Base-by-base conservation (phyloP, 2,113 vertebrate species). In the Pica pica region DNA sequence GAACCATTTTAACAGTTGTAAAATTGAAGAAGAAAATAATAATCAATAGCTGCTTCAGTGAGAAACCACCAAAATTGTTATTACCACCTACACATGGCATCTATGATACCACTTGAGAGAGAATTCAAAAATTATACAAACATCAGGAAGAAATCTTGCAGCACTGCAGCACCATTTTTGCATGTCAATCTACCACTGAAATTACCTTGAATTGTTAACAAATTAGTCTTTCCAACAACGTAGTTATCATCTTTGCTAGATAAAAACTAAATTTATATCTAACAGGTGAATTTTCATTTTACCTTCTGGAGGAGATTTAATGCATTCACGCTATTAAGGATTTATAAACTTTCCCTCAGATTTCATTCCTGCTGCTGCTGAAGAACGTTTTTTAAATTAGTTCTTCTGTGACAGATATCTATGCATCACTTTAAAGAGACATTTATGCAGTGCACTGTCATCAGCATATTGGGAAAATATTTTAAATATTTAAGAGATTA, bases 401-500 rank as follows among this genome's bases (percentile, higher is more conserved):
- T 35, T 90, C 31, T 85, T 93, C 49, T 79, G 23, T 80, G 59
- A 80, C 59, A 91, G 49, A 47, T 59, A 70, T 35, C 61, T 85
- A 13, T 33, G n/a, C 2, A 2, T n/a, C 35, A 59, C 73, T 87
- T 89, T 42, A 87, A 86, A 93, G 47, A 77, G 10, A 78, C 3
- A 56, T 42, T 65, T 73, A 83, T 73, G 49, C 23, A 70, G 39
- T 39, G 28, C 16, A 90, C 39, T 60, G 52, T 41, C 44, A 64
- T 33, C 60, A 74, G 46, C n/a, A 50, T 64, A 57, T 17, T 75
- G 39, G 31, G 71, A 22, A 79, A 95, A 76, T 59, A 77, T 68
- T 80, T 95, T 33, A 94, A 88, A 77, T 95, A 92, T 90, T 93
- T 70, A 79, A 67, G 33, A 81, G 12, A 92, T 9, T 70, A 67